Evolutionary conservation across 2,888 invertebrate genomes (phyloP), one percentile per base, ranked within the genome.

Genomic region (Prosopocoilus inquinatus): DNA sequence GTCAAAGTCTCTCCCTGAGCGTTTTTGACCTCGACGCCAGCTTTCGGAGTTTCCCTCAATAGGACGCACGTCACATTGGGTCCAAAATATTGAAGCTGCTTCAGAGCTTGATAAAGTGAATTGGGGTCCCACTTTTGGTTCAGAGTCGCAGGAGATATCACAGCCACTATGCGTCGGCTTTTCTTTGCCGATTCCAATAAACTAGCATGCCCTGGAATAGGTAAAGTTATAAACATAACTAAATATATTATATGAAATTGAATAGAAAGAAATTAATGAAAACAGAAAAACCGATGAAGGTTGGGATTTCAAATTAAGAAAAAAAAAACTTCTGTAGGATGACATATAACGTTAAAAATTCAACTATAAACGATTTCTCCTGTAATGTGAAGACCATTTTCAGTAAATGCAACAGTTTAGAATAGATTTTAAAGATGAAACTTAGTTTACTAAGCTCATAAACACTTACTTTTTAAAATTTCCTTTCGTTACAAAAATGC

Each of bases 191-290:
- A 68, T 66, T 82, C 74, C 73, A 81, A 73, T 75, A 80, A 72
- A 78, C 84, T 72, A 73, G 82, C 62, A 74, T 75, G 70, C 87
- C 87, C 87, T 87, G 75, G 9, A 74, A 74, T 49, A 61, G 33
- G 63, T 52, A 44, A 36, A 12, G 46, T 47, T 38, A 15, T 9
- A 11, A 44, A 13, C 15, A 43, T 28, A 2, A 16, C 16, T 16
- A 3, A 16, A 16, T 3, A 16, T 16, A 2, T 16, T 2, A 16
- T 16, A 2, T 16, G 3, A 16, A 28, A 28, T 3, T 28, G 1
- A 28, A 28, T 7, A 28, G 3, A 28, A 28, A 28, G 5, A 28
- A 28, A 28, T 3, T 2, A 28, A 28, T 28, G 7, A 28, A 28
- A 28, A 28, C 20, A 28, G 20, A 28, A 28, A 28, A 28, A 28